Percentiles rank a stretch among this genome's conserved stretches.
Evolutionary conservation across 2,888 invertebrate genomes (phyloP).

Genomic region (Diploptera punctata): DNA sequence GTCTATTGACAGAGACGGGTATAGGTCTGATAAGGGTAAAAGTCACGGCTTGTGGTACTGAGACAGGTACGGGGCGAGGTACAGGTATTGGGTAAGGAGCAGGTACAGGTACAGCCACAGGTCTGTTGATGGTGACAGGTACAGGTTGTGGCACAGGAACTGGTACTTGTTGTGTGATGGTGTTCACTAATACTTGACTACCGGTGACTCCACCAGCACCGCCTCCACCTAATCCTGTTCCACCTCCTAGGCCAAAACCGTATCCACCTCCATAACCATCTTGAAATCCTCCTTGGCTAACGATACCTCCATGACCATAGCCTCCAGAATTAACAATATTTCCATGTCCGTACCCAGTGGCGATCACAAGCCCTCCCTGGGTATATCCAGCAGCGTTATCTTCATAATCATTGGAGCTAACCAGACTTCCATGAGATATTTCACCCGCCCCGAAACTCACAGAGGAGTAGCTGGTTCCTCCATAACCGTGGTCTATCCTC

Average conservation of each 20-base stretch:
- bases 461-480: too few species aligned
- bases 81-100: neutral
- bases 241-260: too few species aligned
- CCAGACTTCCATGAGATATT: neutral
- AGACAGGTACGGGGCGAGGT: neutral
- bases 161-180: neutral
- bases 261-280: too few species aligned
- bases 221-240: too few species aligned
- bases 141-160: too few species aligned
- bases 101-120: neutral
- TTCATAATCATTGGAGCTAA: neutral
- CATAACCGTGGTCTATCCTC: too few species aligned
- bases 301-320: too few species aligned
- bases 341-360: too few species aligned
- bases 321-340: neutral
- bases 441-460: neutral
- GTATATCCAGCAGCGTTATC: too few species aligned
- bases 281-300: neutral
- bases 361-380: too few species aligned
- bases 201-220: neutral
- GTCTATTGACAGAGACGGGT: neutral
- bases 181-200: neutral
- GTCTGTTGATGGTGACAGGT: conserved; percentile 11
- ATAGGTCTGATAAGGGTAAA: neutral
- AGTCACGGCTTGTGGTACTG: neutral